Evolutionary conservation across 2,888 invertebrate species (phyloP).

Genomic region (Mesorhabditis sp.): DNA sequence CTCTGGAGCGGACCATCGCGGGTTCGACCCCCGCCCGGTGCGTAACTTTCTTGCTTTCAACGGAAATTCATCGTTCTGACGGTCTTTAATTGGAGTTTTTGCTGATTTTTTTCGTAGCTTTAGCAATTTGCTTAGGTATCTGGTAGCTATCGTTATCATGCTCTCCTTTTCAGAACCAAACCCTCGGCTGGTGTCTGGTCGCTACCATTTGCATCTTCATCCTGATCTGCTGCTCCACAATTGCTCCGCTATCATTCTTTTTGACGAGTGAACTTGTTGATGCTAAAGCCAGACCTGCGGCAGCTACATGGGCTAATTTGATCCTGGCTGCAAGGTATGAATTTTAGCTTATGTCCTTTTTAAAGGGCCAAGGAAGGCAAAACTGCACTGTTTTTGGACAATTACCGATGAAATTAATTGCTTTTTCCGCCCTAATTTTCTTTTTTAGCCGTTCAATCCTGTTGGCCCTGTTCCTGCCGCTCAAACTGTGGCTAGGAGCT

Average conservation of each 20-base stretch:
- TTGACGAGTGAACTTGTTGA: slow-evolving; percentile 14
- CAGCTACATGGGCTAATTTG: slow-evolving; percentile 5
- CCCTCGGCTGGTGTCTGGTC: slow-evolving; percentile 17
- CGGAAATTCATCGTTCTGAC: no score
- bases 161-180: slow-evolving; percentile 8
- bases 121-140: no score
- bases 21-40: no score
- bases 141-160: no score
- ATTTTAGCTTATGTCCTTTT: background rate
- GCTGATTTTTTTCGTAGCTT: no score
- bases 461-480: background rate
- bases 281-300: background rate
- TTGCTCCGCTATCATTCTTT: slow-evolving; percentile 21
- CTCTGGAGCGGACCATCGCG: no score
- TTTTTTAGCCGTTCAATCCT: background rate
- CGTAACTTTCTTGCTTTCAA: no score
- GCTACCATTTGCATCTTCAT: slow-evolving; percentile 21
- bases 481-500: background rate
- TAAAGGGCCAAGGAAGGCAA: background rate
- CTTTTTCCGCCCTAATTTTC: no score
- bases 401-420: no score
- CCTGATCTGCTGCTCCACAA: slow-evolving; percentile 17
- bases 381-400: no score
- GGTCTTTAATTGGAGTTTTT: no score
- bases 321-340: background rate